Evolutionary conservation across 2,113 vertebrate genomes (phyloP).

Genomic region (Amazona vittata): DNA sequence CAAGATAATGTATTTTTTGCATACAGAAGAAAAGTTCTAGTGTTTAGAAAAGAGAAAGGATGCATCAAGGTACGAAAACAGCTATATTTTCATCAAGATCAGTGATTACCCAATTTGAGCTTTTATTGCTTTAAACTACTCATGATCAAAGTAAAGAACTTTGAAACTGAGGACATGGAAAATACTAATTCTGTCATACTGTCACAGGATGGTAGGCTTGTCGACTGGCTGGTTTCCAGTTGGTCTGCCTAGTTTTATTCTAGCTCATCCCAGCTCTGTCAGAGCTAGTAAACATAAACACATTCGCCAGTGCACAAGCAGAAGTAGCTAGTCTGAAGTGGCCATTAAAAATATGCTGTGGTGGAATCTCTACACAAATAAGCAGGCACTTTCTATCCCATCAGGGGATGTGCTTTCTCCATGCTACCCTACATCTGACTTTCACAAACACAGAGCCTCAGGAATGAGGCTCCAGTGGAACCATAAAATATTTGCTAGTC

Average conservation of each 20-base stretch:
- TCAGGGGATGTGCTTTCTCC: not conserved
- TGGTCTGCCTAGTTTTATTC: not conserved
- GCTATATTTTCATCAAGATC: not conserved
- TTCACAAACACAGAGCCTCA: not conserved
- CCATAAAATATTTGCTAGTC: conserved; percentile 27
- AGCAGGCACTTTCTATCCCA: not conserved
- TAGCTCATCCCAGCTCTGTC: not conserved
- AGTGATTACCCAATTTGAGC: not conserved
- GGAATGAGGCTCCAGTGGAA: conserved; percentile 9
- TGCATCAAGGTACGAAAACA: not conserved
- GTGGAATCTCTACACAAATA: not conserved
- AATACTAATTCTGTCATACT: not conserved
- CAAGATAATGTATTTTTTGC: not conserved
- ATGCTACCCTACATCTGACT: not conserved
- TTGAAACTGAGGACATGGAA: not conserved
- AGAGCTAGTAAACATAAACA: not conserved
- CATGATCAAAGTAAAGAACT: not conserved
- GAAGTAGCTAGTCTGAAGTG: not conserved
- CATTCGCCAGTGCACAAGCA: not conserved
- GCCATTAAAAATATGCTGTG: not conserved
- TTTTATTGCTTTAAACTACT: not conserved
- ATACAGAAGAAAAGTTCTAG: not conserved
- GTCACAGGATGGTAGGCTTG: not conserved
- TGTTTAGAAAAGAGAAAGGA: not conserved
- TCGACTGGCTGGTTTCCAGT: not conserved